These are phyloP conservation scores for Galaxias olidus DNA, from an alignment of 2,797 vertebrate species.

Conservation along the genomic window DNA sequence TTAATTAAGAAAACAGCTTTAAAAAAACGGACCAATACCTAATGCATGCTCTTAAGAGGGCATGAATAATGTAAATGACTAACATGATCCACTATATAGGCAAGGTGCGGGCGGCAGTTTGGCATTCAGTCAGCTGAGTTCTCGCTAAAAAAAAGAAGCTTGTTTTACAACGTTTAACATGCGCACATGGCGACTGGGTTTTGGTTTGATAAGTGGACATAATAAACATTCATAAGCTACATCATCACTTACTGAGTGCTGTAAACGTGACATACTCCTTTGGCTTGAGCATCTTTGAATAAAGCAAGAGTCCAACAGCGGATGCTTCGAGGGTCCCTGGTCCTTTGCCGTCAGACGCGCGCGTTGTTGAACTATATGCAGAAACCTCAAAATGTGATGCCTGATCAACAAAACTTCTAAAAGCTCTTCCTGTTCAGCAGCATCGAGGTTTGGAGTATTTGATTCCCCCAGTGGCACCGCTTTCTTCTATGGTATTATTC, in stretches of 20 bases:
- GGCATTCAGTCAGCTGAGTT: too few relatives aligned
- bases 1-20: too few relatives aligned
- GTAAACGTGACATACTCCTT: constrained; percentile 29
- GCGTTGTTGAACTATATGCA: constrained; percentile 14
- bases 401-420: constrained; percentile 6
- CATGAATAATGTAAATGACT: constrained; percentile 31
- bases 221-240: not conserved
- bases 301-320: constrained; percentile 16
- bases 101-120: too few relatives aligned
- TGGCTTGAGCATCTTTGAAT: constrained; percentile 44
- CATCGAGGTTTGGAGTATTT: constrained; percentile 33
- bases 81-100: not conserved
- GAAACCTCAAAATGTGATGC: constrained; percentile 22
- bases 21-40: constrained; percentile 19
- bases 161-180: not conserved
- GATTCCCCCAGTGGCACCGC: not conserved
- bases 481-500: constrained; percentile 26
- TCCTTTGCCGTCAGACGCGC: constrained; percentile 20
- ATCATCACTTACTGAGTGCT: constrained; percentile 52
- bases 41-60: constrained; percentile 39
- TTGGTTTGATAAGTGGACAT: not conserved
- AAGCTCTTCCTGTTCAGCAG: constrained; percentile 36
- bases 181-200: not conserved
- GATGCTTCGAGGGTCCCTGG: constrained; percentile 26
- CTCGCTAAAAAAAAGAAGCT: too few relatives aligned